Conservation (phyloP, 2,888 invertebrate genomes). For the Acronicta aceris region DNA sequence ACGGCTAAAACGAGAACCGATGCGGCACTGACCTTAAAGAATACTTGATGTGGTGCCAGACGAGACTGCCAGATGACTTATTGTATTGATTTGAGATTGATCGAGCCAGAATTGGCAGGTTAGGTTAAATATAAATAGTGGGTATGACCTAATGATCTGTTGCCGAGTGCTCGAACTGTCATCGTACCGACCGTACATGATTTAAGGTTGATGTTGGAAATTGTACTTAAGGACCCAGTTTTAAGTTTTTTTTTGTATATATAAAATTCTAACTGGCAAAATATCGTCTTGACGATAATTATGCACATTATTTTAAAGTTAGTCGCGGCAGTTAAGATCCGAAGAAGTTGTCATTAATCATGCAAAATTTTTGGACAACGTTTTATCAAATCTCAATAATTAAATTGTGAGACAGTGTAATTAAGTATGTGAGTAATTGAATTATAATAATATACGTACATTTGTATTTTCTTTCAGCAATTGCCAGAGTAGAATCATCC, state of each 20-base stretch:
- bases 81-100: conserved; percentile 61
- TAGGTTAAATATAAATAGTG: conserved; percentile 44
- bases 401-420: no score
- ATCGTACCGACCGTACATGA: conserved; percentile 3
- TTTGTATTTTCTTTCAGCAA: conserved; percentile 88
- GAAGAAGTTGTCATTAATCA: no score
- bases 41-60: conserved; percentile 79
- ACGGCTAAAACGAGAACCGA: conserved; percentile 91
- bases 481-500: conserved; percentile 74
- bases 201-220: conserved; percentile 7
- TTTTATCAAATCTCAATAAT: no score
- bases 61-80: conserved; percentile 70
- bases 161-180: conserved; percentile 24
- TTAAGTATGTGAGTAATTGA: no score
- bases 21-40: conserved; percentile 78
- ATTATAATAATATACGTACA: conserved; percentile 66
- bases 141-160: conserved; percentile 38
- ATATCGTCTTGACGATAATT: no score
- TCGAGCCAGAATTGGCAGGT: conserved; percentile 52
- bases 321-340: neutral
- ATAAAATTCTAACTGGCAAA: no score
- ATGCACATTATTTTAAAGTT: no score
- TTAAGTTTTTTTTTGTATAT: no score
- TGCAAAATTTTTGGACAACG: no score
- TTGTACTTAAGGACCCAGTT: no score